Conservation (phyloP, 2,888 invertebrate species). For the Drosophila birchii region DNA sequence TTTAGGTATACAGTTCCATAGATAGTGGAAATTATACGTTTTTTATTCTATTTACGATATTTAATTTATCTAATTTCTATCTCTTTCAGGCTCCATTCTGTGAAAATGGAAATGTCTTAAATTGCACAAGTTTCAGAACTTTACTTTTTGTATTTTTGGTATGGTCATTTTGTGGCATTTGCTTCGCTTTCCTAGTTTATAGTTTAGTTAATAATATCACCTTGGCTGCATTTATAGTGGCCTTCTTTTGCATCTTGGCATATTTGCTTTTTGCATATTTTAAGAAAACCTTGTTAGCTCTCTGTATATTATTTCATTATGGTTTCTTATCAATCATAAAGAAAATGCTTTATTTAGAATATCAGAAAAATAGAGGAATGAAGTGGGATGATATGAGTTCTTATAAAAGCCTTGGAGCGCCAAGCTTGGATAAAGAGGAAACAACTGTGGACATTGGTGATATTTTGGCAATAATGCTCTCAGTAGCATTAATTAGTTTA, state of each 20-base stretch:
- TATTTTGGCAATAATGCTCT: conserved; percentile 7
- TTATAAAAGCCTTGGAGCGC: background rate
- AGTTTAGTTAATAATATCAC: background rate
- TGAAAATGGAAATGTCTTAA: conserved; percentile 24
- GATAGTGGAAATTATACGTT: too few relatives aligned
- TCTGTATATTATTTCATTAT: conserved; percentile 11
- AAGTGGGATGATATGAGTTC: conserved; percentile 3
- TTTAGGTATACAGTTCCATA: too few relatives aligned
- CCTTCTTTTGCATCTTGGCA: background rate
- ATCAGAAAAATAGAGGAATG: conserved; percentile 1
- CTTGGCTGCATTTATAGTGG: background rate
- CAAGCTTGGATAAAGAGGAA: background rate
- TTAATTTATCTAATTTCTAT: background rate
- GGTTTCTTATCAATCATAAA: conserved; percentile 11
- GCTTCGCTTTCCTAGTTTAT: conserved; percentile 92
- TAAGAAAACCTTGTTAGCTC: conserved; percentile 85
- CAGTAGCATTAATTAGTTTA: background rate
- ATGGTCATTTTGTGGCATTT: conserved; percentile 89
- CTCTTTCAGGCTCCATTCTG: conserved; percentile 20
- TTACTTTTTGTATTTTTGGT: conserved; percentile 89
- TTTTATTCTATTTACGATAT: too few relatives aligned
- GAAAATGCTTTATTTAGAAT: conserved; percentile 7
- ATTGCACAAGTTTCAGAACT: conserved; percentile 85
- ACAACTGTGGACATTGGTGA: background rate
- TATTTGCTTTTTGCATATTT: background rate